These are phyloP conservation scores for Orientallactaga bullata DNA, from an alignment of 2,113 vertebrate genomes.

Conservation along the genomic window DNA sequence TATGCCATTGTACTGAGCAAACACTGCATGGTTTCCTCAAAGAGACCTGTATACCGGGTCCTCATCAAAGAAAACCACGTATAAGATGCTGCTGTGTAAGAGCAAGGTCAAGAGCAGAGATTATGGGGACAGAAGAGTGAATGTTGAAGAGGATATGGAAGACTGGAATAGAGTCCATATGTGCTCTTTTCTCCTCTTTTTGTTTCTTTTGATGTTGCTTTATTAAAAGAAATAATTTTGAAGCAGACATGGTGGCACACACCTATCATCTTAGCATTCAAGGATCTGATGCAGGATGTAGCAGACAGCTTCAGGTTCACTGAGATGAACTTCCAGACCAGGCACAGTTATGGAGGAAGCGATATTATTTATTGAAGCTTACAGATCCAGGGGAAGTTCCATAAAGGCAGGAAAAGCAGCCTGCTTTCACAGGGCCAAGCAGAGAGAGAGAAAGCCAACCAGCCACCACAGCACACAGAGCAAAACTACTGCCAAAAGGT, in stretches of 20 bases:
- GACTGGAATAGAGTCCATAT: not conserved
- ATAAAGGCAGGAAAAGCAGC: too few species aligned
- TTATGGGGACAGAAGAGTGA: not conserved
- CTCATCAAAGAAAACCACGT: not conserved
- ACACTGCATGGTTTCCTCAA: not conserved
- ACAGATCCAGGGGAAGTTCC: too few species aligned
- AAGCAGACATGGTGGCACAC: not conserved
- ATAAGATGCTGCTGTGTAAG: not conserved
- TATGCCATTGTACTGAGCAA: not conserved
- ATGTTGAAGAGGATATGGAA: not conserved
- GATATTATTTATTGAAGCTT: too few species aligned
- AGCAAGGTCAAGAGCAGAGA: not conserved
- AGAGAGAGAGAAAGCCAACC: too few species aligned
- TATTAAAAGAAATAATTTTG: too few species aligned
- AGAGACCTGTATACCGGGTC: not conserved
- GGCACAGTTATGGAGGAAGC: too few species aligned
- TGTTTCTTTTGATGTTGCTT: not conserved
- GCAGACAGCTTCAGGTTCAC: too few species aligned
- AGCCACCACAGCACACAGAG: too few species aligned
- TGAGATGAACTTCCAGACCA: too few species aligned
- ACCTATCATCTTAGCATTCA: not conserved
- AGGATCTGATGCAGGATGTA: not conserved
- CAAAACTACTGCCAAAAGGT: too few species aligned
- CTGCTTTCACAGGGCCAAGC: too few species aligned
- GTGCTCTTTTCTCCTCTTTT: rapidly evolving